These are phyloP conservation scores for Varecia variegata DNA, from an alignment of 2,797 vertebrate species.

Conservation along the genomic window DNA sequence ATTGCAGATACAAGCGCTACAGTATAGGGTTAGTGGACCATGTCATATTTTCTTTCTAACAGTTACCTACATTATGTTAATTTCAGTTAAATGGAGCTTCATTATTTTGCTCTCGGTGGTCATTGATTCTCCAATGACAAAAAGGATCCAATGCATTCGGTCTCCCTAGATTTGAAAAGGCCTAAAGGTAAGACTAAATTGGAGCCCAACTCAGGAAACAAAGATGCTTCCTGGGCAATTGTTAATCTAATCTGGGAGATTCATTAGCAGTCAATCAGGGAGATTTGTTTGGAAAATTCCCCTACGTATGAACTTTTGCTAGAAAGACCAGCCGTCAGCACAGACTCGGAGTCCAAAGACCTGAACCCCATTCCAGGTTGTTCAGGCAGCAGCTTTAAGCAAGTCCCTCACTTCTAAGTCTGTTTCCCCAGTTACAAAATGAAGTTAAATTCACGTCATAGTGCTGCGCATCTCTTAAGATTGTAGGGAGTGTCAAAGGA, in stretches of 20 bases:
- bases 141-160: background rate
- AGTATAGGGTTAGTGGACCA: background rate
- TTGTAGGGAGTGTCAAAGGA: background rate
- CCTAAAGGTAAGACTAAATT: background rate
- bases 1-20: background rate
- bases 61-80: background rate
- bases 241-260: background rate
- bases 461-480: background rate
- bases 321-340: background rate
- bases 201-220: background rate
- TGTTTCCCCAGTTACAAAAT: background rate
- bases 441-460: background rate
- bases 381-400: background rate
- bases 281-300: background rate
- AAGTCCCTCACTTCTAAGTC: background rate
- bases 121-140: background rate
- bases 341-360: background rate
- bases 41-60: background rate
- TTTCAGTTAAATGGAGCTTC: background rate
- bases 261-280: background rate
- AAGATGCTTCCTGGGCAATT: background rate
- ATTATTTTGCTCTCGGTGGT: background rate
- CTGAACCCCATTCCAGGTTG: background rate
- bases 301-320: background rate
- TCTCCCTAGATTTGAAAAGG: conserved; percentile 1